These are phyloP conservation scores for Trissonchulus sp. DNA, from an alignment of 2,888 invertebrate genomes.

Conservation along the genomic window DNA sequence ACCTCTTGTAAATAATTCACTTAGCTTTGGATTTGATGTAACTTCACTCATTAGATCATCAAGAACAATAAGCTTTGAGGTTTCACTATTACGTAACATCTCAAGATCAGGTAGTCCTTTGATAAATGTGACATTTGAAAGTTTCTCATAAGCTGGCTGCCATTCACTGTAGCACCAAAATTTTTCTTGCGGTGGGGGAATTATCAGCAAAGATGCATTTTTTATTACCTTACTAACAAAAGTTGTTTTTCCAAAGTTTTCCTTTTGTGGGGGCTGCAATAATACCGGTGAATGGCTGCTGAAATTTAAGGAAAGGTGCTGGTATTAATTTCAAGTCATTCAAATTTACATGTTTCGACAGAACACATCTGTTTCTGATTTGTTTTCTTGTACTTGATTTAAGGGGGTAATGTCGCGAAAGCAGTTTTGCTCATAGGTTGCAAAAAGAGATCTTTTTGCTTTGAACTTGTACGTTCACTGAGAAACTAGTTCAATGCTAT, in stretches of 20 bases:
- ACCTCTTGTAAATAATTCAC: constrained; percentile 10
- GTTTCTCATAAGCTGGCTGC: constrained; percentile 2
- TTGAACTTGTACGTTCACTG: no score
- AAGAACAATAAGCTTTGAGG: background rate
- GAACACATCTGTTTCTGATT: no score
- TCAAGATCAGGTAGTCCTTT: background rate
- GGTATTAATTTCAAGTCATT: background rate
- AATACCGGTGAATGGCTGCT: constrained; percentile 19
- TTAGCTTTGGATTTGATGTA: background rate
- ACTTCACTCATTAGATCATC: constrained; percentile 13
- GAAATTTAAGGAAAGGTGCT: background rate
- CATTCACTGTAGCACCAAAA: constrained; percentile 9
- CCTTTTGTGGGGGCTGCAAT: constrained; percentile 4
- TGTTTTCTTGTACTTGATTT: no score
- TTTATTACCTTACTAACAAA: constrained; percentile 6
- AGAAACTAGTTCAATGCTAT: no score
- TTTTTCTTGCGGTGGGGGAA: background rate
- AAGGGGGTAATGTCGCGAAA: no score
- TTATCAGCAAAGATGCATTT: background rate
- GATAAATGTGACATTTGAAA: background rate
- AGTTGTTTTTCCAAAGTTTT: constrained; percentile 13
- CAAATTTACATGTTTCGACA: no score
- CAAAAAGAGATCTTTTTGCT: no score
- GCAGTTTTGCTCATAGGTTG: no score
- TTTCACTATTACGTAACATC: background rate